Percentiles rank a stretch among this genome's conserved stretches.
phyloP scores from a whole-genome alignment of 2,113 vertebrate species.

The Sorex araneus region DNA sequence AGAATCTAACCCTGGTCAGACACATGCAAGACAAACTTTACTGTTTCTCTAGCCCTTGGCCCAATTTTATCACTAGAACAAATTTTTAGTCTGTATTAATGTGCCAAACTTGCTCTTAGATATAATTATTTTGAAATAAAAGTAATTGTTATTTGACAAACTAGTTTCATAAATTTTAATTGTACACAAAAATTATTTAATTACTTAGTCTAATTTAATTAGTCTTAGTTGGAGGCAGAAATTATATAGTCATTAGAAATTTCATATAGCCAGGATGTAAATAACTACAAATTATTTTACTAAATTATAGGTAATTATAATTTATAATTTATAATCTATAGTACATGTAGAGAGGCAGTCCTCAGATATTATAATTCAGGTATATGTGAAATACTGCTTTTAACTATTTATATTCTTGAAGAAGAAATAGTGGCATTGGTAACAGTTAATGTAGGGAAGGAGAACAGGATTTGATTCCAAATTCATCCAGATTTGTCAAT shows the following conservation, averaged over 20 bases:
- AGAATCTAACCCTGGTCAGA: too few species aligned
- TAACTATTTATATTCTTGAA: neutral
- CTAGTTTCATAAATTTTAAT: neutral
- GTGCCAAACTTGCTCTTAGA: neutral
- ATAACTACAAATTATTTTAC: conserved; percentile 4
- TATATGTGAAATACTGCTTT: neutral
- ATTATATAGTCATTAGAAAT: neutral
- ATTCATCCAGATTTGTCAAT: neutral
- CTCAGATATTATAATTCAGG: neutral
- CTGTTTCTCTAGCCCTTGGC: neutral
- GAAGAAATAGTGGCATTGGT: accelerated
- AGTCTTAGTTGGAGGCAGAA: neutral
- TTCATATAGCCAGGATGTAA: neutral
- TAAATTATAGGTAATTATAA: conserved; percentile 16
- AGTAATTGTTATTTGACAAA: neutral
- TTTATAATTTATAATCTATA: neutral
- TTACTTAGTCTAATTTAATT: neutral
- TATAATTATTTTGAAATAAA: neutral
- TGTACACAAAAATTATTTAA: neutral
- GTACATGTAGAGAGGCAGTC: neutral
- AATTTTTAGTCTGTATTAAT: neutral
- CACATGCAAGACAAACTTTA: too few species aligned
- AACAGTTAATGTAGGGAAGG: neutral
- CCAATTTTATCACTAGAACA: neutral
- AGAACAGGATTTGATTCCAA: neutral